Base-by-base conservation (phyloP, 1,140 invertebrate species). In the Heliconius himera region DNA sequence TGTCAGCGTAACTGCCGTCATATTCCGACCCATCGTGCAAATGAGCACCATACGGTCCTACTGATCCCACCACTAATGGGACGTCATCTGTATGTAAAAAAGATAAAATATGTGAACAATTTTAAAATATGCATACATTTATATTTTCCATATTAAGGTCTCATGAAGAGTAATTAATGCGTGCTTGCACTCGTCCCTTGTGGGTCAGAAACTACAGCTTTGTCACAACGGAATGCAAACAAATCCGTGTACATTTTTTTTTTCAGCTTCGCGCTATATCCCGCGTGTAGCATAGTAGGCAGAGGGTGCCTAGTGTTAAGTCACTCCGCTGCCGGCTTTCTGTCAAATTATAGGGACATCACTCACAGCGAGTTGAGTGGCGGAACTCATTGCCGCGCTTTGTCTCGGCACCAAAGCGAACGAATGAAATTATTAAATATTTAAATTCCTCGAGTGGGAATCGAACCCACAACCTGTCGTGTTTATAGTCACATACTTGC, bases 21-120 rank as follows among this genome's bases (percentile, higher is more conserved):
- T 99, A 99, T 92, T 99, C 98, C 0, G 98, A 99, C 26, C 97
- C 97, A 93, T 99, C 98, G 86, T 97, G 96, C 6, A 98, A 94
- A 82, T 96, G 96, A 6, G 98, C 98, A 0, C 98, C 98, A 88
- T 98, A 99, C 0, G 98, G 98, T 1, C 98, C 98, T 56, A 99
- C 96, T 0, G 98, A 98, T 11, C 98, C 98, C 66, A 97, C 96
- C 66, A 98, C 95, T 36, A 96, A 81, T 2, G 97, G 96, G 13
- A 91, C 76, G 73, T 86, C 83, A 82, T 93, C 94, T 95, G 79
- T 72, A 83, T 73, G 51, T 78, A 85, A 74, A 85, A 81, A 72
- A 71, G 26, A 56, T 60, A 66, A 4, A 66, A 66, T 16, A 46
- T 46, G 36, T 60, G 13, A 60, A 56, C 16, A 66, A 60, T 51